phyloP scores from a whole-genome alignment of 37 sponge, comb jelly and placozoan genomes.

The Haliclona indistincta region DNA sequence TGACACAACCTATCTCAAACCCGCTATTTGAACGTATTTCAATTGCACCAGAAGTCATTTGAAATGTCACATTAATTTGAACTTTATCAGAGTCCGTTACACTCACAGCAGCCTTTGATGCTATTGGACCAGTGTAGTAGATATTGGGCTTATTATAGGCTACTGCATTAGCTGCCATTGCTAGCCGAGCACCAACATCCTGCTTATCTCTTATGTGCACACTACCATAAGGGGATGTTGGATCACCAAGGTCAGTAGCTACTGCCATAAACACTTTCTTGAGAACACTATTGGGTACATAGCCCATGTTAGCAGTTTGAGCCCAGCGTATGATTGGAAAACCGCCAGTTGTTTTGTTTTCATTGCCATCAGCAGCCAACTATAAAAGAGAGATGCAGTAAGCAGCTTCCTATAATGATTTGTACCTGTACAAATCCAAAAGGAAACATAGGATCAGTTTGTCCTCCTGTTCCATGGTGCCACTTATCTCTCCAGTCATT shows the following conservation, averaged over 20 bases:
- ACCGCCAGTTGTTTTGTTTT: constrained; percentile 30
- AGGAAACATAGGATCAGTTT: constrained; percentile 30
- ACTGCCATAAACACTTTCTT: constrained; percentile 80
- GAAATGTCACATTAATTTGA: background rate
- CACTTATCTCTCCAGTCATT: constrained; percentile 81
- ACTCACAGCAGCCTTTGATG: background rate
- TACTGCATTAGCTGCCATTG: background rate
- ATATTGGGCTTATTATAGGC: background rate
- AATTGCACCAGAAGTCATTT: background rate
- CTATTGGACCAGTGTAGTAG: background rate
- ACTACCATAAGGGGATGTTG: constrained; percentile 64
- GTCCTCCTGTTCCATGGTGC: constrained; percentile 1
- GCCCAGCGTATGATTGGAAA: constrained; percentile 65
- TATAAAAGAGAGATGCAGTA: background rate
- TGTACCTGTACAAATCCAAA: constrained; percentile 75
- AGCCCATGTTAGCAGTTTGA: constrained; percentile 59
- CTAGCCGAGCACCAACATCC: background rate
- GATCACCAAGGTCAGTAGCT: constrained; percentile 78
- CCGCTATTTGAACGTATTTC: constrained; percentile 60
- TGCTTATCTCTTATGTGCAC: constrained; percentile 72
- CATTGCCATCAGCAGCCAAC: constrained; percentile 49
- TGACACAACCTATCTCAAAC: constrained; percentile 51
- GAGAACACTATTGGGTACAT: constrained; percentile 50
- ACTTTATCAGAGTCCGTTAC: background rate
- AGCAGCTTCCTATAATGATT: background rate